Conservation (phyloP, 2,888 invertebrate species). For the Lochmaea capreae region DNA sequence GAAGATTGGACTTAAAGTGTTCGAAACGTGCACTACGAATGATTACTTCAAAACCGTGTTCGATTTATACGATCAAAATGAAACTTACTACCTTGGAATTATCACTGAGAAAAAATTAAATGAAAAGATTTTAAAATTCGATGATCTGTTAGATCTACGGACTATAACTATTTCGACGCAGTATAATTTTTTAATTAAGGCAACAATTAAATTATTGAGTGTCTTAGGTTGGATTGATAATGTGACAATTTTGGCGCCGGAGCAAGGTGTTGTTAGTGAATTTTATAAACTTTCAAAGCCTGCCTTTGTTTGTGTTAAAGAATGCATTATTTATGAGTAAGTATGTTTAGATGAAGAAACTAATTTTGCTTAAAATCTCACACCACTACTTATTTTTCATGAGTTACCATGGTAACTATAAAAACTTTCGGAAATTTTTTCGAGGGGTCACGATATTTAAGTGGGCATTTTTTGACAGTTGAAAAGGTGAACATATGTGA, state of each 20-base stretch:
- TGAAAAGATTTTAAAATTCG: conserved; percentile 53
- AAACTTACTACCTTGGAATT: conserved; percentile 54
- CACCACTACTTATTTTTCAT: too few relatives aligned
- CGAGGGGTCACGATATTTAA: too few relatives aligned
- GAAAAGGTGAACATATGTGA: too few relatives aligned
- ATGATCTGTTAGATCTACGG: conserved; percentile 54
- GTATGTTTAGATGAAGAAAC: conserved; percentile 30
- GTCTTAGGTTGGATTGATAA: conserved; percentile 58
- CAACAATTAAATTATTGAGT: conserved; percentile 55
- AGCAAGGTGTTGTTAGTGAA: conserved; percentile 54
- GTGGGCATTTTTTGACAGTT: too few relatives aligned
- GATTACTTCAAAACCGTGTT: conserved; percentile 57
- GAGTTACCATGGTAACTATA: too few relatives aligned
- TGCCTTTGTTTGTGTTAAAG: conserved; percentile 59
- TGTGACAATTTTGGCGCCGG: conserved; percentile 58
- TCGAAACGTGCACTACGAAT: conserved; percentile 55
- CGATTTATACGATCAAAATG: conserved; percentile 52
- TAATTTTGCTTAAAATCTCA: too few relatives aligned
- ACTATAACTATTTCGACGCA: conserved; percentile 47
- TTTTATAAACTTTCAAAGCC: conserved; percentile 57
- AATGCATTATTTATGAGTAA: conserved; percentile 57
- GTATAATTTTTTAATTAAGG: conserved; percentile 52
- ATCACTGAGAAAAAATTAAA: conserved; percentile 49
- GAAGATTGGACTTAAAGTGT: conserved; percentile 55
- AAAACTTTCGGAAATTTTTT: too few relatives aligned